These are phyloP conservation scores for Pitta sordida DNA, from an alignment of 2,113 vertebrate species.

Conservation along the genomic window DNA sequence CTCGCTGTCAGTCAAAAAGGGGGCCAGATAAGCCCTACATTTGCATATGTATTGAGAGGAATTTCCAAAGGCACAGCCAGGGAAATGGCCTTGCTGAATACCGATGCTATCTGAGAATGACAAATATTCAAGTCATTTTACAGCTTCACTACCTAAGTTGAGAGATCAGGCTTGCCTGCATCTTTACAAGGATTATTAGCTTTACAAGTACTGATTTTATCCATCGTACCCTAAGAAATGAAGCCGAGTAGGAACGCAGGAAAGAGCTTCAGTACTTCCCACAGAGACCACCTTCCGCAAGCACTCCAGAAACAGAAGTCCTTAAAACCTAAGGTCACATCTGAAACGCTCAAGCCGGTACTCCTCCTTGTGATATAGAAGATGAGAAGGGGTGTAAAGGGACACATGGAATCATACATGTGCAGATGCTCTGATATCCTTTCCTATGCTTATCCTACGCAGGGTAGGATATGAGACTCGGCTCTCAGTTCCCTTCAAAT, in stretches of 20 bases:
- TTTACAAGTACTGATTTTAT: not conserved
- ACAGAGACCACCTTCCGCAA: not conserved
- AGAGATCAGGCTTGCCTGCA: slow-evolving; percentile 4
- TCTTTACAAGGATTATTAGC: slow-evolving; percentile 10
- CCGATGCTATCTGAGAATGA: slow-evolving; percentile 55
- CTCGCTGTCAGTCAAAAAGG: slow-evolving; percentile 23
- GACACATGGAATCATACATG: accelerated
- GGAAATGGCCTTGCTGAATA: slow-evolving; percentile 45
- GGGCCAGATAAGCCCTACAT: not conserved
- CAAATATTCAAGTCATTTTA: slow-evolving; percentile 6
- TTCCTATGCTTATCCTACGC: not conserved
- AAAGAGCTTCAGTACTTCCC: not conserved
- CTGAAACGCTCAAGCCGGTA: not conserved
- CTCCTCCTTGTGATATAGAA: not conserved
- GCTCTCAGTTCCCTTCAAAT: not conserved
- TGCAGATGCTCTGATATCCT: not conserved
- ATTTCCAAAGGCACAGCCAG: slow-evolving; percentile 18
- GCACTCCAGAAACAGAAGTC: not conserved
- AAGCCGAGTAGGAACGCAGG: not conserved
- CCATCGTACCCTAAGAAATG: not conserved
- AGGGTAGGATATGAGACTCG: accelerated
- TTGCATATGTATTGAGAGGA: slow-evolving; percentile 48
- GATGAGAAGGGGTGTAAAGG: not conserved
- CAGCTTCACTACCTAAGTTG: slow-evolving; percentile 20
- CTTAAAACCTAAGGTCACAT: not conserved